Conservation (phyloP, 2,797 vertebrate genomes). For the Siniperca undulata region DNA sequence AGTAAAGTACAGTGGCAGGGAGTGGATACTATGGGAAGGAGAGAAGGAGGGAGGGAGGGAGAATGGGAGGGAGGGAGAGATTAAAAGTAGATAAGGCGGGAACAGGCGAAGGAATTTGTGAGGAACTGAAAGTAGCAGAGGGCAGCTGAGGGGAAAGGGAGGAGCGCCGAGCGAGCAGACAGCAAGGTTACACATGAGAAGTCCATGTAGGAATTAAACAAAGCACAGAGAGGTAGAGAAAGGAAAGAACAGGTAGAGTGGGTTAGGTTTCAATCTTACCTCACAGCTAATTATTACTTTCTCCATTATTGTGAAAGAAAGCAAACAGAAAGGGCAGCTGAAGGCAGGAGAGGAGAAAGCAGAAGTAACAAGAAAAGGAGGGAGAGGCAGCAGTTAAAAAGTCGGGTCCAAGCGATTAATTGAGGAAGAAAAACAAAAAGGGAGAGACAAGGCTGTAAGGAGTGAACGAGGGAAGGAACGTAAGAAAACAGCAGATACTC, state of each 20-base stretch:
- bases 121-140: conserved; percentile 69
- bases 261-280: conserved; percentile 51
- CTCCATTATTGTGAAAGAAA: conserved; percentile 35
- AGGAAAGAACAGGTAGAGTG: conserved; percentile 59
- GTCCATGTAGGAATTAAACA: conserved; percentile 43
- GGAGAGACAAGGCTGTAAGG: conserved; percentile 29
- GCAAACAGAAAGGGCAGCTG: conserved; percentile 36
- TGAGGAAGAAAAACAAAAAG: conserved; percentile 53
- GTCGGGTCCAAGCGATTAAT: conserved; percentile 49
- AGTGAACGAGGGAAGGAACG: conserved; percentile 18
- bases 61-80: neutral
- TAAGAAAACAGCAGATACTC: conserved; percentile 56
- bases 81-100: conserved; percentile 62
- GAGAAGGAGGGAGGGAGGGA: conserved; percentile 2
- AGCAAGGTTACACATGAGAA: conserved; percentile 70
- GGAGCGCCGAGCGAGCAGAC: conserved; percentile 51
- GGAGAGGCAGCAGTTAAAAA: conserved; percentile 44
- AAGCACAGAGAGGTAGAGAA: conserved; percentile 46
- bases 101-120: conserved; percentile 75
- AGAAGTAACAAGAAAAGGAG: conserved; percentile 45
- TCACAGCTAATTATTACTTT: conserved; percentile 53
- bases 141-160: conserved; percentile 65
- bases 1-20: conserved; percentile 68
- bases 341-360: conserved; percentile 42
- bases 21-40: conserved; percentile 43